Evolutionary conservation across 2,113 vertebrate species (phyloP), one percentile per base, ranked within the genome.

Genomic region (Colaptes auratus): DNA sequence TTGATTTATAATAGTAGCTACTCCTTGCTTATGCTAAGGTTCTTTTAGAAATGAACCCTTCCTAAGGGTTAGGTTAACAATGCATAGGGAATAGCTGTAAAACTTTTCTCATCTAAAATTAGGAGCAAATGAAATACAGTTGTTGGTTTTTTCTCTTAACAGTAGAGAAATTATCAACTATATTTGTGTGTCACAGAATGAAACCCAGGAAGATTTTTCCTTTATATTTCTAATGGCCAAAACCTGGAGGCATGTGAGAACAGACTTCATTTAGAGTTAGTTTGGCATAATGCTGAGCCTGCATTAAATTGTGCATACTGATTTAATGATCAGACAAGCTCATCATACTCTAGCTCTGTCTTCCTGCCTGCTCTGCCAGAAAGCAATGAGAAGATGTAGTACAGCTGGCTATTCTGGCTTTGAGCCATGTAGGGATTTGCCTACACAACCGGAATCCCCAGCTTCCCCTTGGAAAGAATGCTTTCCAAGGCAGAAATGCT

Each of bases 361-460:
- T 85, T 85, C 59, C 82, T 85, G 69, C 60, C 56, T 77, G 67
- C 60, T 46, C 46, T 80, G 24, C 71, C 56, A 88, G 82, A 63
- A 48, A 82, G 64, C 64, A 33, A 1, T 69, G 80, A 70, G 60
- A 69, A n/a, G 71, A 56, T 69, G 42, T 48, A 79, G 74, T 82
- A 52, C 63, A 89, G 48, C 88, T 91, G 82, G 50, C 67, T 91
- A 2, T 61, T 53, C 71, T 90, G 89, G 76, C 89, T 94, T 74
- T n/a, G n/a, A 88, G 89, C 83, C 76, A 55, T 0, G 3, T 5
- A 55, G 73, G 79, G 72, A 76, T 90, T 90, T 93, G 76, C 76
- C 61, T 88, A n/a, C 48, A 7, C 27, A 56, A 44, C 64, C 80
- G 86, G 92, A 94, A 88, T 88, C 56, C 89, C 87, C 77, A 81